These are phyloP conservation scores for Lathronympha strigana DNA, from an alignment of 2,888 invertebrate species.

Conservation along the genomic window DNA sequence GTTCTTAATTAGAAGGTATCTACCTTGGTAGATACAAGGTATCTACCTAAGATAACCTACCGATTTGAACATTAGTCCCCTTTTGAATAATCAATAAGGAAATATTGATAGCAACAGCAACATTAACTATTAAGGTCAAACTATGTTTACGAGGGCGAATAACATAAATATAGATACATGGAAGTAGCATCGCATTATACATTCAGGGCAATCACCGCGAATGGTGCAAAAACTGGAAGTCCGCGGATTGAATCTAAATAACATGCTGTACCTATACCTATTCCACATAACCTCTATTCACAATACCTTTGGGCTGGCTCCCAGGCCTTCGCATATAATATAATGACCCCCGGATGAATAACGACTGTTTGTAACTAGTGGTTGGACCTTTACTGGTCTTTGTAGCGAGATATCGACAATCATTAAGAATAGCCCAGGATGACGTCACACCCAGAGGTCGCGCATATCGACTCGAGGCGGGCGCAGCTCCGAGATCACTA, in stretches of 20 bases:
- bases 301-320: not conserved
- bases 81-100: not conserved
- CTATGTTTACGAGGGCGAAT: conserved; percentile 55
- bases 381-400: not conserved
- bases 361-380: not conserved
- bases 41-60: no score
- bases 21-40: no score
- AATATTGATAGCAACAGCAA: not conserved
- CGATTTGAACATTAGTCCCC: no score
- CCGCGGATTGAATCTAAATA: conserved; percentile 69
- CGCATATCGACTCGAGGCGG: conserved; percentile 61
- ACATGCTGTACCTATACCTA: conserved; percentile 61
- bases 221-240: conserved; percentile 67
- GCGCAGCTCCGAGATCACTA: conserved; percentile 69
- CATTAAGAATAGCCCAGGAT: conserved; percentile 48
- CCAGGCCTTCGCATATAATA: not conserved
- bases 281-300: conserved; percentile 43
- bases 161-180: conserved; percentile 6
- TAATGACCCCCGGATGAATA: not conserved
- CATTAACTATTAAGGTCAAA: conserved; percentile 56
- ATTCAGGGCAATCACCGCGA: conserved; percentile 55
- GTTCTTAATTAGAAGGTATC: no score
- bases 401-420: not conserved
- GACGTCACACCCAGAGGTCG: conserved; percentile 81
- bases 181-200: conserved; percentile 45